These are phyloP conservation scores for Falco concolor DNA, from an alignment of 2,797 vertebrate genomes.

Conservation along the genomic window DNA sequence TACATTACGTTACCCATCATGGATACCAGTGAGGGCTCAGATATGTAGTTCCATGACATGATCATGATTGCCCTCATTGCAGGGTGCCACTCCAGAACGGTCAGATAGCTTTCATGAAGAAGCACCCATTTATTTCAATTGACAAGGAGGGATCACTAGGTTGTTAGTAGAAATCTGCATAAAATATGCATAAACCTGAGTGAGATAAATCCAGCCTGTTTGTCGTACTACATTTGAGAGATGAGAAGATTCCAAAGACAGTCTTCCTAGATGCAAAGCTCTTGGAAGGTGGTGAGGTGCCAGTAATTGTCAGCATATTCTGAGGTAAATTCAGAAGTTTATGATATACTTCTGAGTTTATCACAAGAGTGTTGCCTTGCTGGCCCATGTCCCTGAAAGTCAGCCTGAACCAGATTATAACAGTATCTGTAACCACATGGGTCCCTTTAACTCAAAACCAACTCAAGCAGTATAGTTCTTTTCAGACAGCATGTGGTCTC, in stretches of 20 bases:
- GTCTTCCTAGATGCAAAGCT: neutral
- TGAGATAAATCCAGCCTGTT: neutral
- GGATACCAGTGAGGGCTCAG: neutral
- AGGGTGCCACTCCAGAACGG: neutral
- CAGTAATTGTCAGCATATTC: neutral
- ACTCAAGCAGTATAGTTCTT: neutral
- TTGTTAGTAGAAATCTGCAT: neutral
- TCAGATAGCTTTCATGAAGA: neutral
- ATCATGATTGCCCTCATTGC: neutral
- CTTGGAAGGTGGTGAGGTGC: neutral
- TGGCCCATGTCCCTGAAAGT: neutral
- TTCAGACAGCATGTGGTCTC: neutral
- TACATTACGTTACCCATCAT: neutral
- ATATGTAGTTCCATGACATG: neutral
- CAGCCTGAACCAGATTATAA: neutral
- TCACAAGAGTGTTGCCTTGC: neutral
- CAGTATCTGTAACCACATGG: neutral
- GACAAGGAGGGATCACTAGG: neutral
- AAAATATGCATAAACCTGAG: neutral
- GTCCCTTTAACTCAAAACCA: neutral
- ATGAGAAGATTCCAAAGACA: neutral
- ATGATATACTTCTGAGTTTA: neutral
- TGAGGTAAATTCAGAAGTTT: neutral
- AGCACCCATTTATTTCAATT: neutral
- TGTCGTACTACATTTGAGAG: neutral